Percentiles rank a stretch among this genome's conserved stretches.
Evolutionary conservation across 2,797 vertebrate genomes (phyloP).

Genomic region (Diplodus sargus): DNA sequence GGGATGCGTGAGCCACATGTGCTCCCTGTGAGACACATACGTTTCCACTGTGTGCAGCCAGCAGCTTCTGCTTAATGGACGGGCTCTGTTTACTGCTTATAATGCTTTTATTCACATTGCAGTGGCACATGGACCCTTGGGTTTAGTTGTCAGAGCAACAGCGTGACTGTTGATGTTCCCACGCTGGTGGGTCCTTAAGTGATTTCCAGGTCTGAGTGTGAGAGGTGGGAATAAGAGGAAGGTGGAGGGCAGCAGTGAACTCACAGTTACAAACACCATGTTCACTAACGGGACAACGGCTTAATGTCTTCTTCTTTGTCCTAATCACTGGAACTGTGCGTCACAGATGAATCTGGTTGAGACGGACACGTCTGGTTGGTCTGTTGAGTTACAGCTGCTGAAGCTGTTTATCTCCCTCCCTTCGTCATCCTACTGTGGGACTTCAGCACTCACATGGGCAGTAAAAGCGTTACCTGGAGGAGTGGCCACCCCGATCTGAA

Average conservation of each 20-base stretch:
- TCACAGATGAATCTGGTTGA: not conserved
- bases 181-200: conserved; percentile 33
- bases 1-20: conserved; percentile 22
- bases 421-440: no score
- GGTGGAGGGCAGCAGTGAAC: not conserved
- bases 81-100: conserved; percentile 59
- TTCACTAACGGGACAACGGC: not conserved
- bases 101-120: conserved; percentile 54
- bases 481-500: no score
- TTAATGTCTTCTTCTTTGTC: not conserved
- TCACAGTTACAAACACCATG: not conserved
- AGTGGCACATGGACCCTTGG: conserved; percentile 55
- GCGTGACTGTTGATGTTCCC: conserved; percentile 33
- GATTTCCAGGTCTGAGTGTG: conserved; percentile 43
- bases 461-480: no score
- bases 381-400: not conserved
- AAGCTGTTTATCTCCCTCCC: not conserved
- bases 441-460: no score
- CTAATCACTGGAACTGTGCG: not conserved
- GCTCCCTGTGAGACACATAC: conserved; percentile 20
- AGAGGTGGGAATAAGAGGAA: conserved; percentile 16
- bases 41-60: not conserved
- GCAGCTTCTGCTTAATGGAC: conserved; percentile 53
- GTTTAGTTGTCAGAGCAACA: conserved; percentile 73
- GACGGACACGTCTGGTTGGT: not conserved